phyloP scores from a whole-genome alignment of 2,797 vertebrate genomes.

The Halcyon chelicuti region DNA sequence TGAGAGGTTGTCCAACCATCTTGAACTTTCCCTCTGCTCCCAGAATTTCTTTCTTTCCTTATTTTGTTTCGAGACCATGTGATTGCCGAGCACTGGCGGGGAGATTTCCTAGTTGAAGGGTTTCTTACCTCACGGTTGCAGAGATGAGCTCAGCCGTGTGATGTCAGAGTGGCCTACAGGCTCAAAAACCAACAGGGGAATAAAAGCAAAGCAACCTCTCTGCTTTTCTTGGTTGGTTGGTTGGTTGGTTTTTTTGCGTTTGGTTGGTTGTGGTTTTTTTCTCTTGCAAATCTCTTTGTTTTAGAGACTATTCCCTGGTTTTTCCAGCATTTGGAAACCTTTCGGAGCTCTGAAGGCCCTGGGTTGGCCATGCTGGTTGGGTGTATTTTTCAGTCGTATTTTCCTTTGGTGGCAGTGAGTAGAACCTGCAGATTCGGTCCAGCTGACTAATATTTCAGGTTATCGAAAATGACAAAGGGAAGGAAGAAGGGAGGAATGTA shows the following conservation, averaged over 20 bases:
- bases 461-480: background rate
- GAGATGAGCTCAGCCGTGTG: background rate
- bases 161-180: background rate
- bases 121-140: background rate
- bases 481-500: background rate
- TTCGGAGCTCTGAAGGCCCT: background rate
- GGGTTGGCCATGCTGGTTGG: background rate
- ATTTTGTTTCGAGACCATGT: background rate
- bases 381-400: background rate
- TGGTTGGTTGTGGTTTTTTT: background rate
- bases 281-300: background rate
- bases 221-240: background rate
- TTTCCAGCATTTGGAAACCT: background rate
- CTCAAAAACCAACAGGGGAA: background rate
- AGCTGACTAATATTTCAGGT: constrained; percentile 11
- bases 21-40: background rate
- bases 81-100: background rate
- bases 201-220: background rate
- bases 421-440: background rate
- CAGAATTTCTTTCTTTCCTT: background rate
- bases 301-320: background rate
- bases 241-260: too few relatives aligned
- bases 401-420: background rate
- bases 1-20: background rate
- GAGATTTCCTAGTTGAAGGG: background rate